Evolutionary conservation across 2,113 vertebrate species (phyloP).

Genomic region (Coturnix japonica): DNA sequence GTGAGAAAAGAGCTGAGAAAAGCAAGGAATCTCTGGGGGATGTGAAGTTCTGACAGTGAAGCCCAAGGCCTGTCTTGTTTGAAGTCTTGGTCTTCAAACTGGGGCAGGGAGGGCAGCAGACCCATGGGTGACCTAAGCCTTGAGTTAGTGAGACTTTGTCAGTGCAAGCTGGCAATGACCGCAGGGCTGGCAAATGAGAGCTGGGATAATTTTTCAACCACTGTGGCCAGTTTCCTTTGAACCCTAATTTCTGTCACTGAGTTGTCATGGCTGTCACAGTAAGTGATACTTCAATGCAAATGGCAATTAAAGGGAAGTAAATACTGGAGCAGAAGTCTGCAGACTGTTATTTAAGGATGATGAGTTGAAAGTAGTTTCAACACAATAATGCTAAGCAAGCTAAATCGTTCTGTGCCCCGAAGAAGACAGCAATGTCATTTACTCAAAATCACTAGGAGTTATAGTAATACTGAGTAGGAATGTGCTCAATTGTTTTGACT

Average conservation of each 20-base stretch:
- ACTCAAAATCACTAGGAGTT: not conserved
- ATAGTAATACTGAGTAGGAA: not conserved
- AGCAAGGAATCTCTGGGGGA: not conserved
- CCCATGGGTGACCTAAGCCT: not conserved
- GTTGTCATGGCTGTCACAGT: conserved; percentile 59
- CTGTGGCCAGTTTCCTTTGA: conserved; percentile 8
- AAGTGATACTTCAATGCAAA: conserved; percentile 63
- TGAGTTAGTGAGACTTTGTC: not conserved
- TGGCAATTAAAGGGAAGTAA: conserved; percentile 65
- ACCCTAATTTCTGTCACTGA: conserved; percentile 51
- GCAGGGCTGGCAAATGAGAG: conserved; percentile 5
- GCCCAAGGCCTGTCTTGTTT: not conserved
- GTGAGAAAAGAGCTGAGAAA: conserved; percentile 53
- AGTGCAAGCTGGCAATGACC: not conserved
- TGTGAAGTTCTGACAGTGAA: conserved; percentile 1
- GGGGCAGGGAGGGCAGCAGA: not conserved
- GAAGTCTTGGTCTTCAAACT: not conserved
- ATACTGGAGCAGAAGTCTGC: conserved; percentile 58
- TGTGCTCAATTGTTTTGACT: not conserved
- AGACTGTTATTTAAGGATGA: conserved; percentile 63
- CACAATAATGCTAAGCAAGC: conserved; percentile 37
- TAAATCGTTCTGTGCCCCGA: conserved; percentile 17
- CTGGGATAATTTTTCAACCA: not conserved
- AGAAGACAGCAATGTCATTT: conserved; percentile 20
- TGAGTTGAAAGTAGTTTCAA: conserved; percentile 56